These are phyloP conservation scores for Alfaro cultratus DNA, from an alignment of 2,797 vertebrate species.

Conservation along the genomic window DNA sequence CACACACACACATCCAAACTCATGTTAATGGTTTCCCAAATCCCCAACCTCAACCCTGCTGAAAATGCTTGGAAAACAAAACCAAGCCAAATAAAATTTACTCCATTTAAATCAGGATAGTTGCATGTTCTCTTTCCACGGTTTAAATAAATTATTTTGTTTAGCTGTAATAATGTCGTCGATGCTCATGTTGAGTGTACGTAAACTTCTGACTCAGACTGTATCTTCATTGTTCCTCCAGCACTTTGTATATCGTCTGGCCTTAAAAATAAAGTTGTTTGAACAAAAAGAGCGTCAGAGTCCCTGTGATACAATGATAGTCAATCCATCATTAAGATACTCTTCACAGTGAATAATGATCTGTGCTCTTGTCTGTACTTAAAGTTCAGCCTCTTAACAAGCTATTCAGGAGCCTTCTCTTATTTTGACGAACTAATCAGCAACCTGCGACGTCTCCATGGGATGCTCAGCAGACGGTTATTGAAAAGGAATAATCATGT, in stretches of 20 bases:
- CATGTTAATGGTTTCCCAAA: not conserved
- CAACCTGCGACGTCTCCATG: slow-evolving; percentile 39
- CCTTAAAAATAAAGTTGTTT: slow-evolving; percentile 62
- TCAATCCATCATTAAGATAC: slow-evolving; percentile 40
- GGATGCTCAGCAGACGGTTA: slow-evolving; percentile 58
- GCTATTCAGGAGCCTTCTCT: slow-evolving; percentile 53
- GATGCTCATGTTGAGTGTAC: not conserved
- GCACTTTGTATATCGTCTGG: slow-evolving; percentile 73
- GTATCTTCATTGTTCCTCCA: slow-evolving; percentile 58
- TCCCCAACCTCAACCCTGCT: not conserved
- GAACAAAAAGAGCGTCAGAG: not conserved
- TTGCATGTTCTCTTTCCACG: not conserved
- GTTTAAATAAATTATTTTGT: not conserved
- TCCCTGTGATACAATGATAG: slow-evolving; percentile 30
- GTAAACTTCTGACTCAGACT: not conserved
- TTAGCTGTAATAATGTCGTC: too few species aligned
- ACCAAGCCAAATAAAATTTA: not conserved
- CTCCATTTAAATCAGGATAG: not conserved
- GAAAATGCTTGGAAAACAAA: not conserved
- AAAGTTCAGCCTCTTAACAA: slow-evolving; percentile 62
- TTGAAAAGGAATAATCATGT: slow-evolving; percentile 74
- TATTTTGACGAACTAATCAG: slow-evolving; percentile 63
- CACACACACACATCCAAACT: too few species aligned
- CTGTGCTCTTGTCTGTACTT: slow-evolving; percentile 31
- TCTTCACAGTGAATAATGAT: slow-evolving; percentile 44